phyloP scores from a whole-genome alignment of 2,888 invertebrate species.

The Drosophila anomelani region DNA sequence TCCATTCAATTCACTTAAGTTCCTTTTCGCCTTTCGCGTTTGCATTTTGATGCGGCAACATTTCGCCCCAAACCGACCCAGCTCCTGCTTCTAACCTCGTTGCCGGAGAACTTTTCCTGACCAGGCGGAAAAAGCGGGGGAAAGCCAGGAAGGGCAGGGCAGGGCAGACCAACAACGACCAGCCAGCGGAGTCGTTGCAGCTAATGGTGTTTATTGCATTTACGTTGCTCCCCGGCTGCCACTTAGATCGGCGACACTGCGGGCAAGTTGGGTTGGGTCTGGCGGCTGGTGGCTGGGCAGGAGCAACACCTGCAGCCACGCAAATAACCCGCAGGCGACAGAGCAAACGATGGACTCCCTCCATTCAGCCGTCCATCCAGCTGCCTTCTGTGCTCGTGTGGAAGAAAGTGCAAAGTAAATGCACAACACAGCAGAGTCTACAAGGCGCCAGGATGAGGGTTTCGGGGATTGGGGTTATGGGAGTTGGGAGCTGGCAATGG shows the following conservation, averaged over 20 bases:
- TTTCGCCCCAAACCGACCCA: slow-evolving; percentile 14
- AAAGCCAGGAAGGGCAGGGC: not conserved
- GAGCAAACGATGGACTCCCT: slow-evolving; percentile 37
- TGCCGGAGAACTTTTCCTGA: slow-evolving; percentile 59
- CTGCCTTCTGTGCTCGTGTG: slow-evolving; percentile 51
- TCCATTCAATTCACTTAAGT: slow-evolving; percentile 78
- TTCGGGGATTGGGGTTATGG: not conserved
- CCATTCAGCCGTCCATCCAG: slow-evolving; percentile 51
- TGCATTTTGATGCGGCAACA: slow-evolving; percentile 73
- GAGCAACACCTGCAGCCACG: slow-evolving; percentile 62
- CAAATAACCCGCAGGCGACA: slow-evolving; percentile 65
- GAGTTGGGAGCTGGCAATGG: slow-evolving; percentile 2
- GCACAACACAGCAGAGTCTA: slow-evolving; percentile 70
- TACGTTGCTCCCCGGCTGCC: slow-evolving; percentile 65
- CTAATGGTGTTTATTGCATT: slow-evolving; percentile 81
- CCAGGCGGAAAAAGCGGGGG: slow-evolving; percentile 44
- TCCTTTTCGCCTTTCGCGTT: slow-evolving; percentile 54
- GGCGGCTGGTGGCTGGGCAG: not conserved
- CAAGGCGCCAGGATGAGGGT: slow-evolving; percentile 28
- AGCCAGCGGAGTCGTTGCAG: slow-evolving; percentile 49
- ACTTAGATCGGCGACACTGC: slow-evolving; percentile 75
- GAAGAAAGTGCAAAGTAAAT: slow-evolving; percentile 76
- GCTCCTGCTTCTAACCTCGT: slow-evolving; percentile 39
- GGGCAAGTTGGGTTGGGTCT: slow-evolving; percentile 16
- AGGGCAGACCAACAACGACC: slow-evolving; percentile 15